These are phyloP conservation scores for Gallirallus australis DNA, from an alignment of 2,797 vertebrate species.

Conservation along the genomic window DNA sequence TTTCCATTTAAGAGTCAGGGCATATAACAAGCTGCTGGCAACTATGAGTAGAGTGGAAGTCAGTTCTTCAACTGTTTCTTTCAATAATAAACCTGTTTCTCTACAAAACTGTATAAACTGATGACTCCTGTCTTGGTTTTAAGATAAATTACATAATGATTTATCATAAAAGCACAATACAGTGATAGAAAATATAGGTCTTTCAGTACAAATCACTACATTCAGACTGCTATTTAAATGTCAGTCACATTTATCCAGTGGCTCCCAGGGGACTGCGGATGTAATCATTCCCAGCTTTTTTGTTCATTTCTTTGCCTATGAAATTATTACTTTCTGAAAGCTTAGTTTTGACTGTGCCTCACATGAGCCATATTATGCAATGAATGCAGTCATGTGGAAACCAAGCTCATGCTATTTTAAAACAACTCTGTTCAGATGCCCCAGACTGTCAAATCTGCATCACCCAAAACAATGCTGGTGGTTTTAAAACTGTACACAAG, in stretches of 20 bases:
- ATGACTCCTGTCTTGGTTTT: not conserved
- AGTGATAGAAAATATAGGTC: not conserved
- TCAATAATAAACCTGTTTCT: not conserved
- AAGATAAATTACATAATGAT: not conserved
- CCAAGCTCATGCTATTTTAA: constrained; percentile 25
- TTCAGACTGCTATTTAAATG: not conserved
- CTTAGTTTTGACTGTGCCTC: not conserved
- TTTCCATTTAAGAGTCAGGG: not conserved
- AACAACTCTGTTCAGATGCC: not conserved
- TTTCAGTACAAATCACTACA: not conserved
- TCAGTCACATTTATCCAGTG: not conserved
- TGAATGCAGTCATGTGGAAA: constrained; percentile 26
- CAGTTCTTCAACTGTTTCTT: not conserved
- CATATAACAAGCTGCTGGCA: not conserved
- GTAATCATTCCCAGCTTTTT: not conserved
- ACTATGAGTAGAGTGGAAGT: not conserved
- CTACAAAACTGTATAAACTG: not conserved
- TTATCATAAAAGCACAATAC: not conserved
- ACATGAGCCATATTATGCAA: not conserved
- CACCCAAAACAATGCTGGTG: not conserved
- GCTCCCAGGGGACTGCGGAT: not conserved
- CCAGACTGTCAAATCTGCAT: not conserved
- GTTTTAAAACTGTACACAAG: not conserved
- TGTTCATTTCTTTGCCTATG: not conserved
- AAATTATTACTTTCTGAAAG: constrained; percentile 17